These are phyloP conservation scores for Sanderia malayensis DNA, from an alignment of 30 jellyfish, hydroid and myxozoan genomes.

Conservation along the genomic window DNA sequence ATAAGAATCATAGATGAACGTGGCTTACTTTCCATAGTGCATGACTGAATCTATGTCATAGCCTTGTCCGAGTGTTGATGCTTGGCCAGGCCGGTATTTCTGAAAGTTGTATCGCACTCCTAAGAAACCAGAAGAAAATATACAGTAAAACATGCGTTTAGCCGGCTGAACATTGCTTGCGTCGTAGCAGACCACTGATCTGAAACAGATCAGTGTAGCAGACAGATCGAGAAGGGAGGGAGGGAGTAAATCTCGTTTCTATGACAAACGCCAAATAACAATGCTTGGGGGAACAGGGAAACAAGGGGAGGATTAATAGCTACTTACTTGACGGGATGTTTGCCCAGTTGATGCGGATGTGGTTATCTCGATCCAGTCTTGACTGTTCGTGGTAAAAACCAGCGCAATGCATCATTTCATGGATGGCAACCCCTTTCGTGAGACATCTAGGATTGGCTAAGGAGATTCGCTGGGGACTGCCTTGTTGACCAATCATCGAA, in stretches of 20 bases:
- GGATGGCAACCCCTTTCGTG: conserved; percentile 72
- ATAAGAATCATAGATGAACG: no score
- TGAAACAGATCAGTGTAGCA: no score
- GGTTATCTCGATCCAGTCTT: conserved; percentile 39
- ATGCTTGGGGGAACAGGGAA: no score
- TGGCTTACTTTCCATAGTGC: conserved; percentile 96
- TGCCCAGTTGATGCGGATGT: conserved; percentile 26
- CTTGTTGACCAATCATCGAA: conserved; percentile 83
- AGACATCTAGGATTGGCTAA: conserved; percentile 78
- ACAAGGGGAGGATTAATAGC: no score
- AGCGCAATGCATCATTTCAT: conserved; percentile 90
- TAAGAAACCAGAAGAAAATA: no score
- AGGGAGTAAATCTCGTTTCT: no score
- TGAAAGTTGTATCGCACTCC: conserved; percentile 81
- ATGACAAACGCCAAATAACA: no score
- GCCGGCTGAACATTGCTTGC: no score
- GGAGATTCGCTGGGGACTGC: conserved; percentile 84
- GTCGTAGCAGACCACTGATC: no score
- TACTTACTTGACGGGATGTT: conserved; percentile 30
- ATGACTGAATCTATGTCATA: conserved; percentile 76
- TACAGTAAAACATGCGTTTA: no score
- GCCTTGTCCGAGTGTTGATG: conserved; percentile 70
- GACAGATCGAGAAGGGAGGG: no score
- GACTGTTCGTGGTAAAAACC: conserved; percentile 69
- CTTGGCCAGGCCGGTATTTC: conserved; percentile 83